phyloP scores from a whole-genome alignment of 2,888 invertebrate species.

The Aquatica leii region DNA sequence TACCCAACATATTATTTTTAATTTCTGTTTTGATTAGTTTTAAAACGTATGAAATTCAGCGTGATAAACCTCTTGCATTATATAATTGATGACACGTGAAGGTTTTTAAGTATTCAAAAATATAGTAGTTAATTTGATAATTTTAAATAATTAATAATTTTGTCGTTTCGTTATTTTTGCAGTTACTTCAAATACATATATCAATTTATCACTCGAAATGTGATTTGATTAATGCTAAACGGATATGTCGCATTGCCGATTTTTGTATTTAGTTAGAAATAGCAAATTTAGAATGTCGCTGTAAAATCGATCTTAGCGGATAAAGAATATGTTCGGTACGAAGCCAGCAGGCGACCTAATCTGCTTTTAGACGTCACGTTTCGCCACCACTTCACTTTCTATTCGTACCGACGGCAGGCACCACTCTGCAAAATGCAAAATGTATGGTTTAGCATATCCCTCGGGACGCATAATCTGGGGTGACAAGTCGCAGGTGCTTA shows the following conservation, averaged over 20 bases:
- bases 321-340: conserved; percentile 33
- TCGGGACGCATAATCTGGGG: conserved; percentile 54
- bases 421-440: conserved; percentile 54
- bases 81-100: too few relatives aligned
- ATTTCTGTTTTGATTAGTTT: too few relatives aligned
- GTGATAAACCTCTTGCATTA: too few relatives aligned
- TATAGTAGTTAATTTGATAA: too few relatives aligned
- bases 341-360: conserved; percentile 36
- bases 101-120: too few relatives aligned
- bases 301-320: conserved; percentile 24
- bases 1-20: too few relatives aligned
- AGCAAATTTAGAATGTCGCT: conserved; percentile 6
- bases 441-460: conserved; percentile 53
- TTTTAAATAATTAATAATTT: too few relatives aligned
- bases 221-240: conserved; percentile 3
- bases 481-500: conserved; percentile 59
- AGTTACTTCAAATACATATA: too few relatives aligned
- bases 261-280: conserved; percentile 18
- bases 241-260: conserved; percentile 11
- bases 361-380: conserved; percentile 38
- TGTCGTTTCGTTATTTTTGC: too few relatives aligned
- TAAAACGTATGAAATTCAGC: too few relatives aligned
- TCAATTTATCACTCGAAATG: too few relatives aligned
- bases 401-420: conserved; percentile 38
- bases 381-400: conserved; percentile 66